phyloP scores from a whole-genome alignment of 2,888 invertebrate species.

The Eustalomyia histrio region DNA sequence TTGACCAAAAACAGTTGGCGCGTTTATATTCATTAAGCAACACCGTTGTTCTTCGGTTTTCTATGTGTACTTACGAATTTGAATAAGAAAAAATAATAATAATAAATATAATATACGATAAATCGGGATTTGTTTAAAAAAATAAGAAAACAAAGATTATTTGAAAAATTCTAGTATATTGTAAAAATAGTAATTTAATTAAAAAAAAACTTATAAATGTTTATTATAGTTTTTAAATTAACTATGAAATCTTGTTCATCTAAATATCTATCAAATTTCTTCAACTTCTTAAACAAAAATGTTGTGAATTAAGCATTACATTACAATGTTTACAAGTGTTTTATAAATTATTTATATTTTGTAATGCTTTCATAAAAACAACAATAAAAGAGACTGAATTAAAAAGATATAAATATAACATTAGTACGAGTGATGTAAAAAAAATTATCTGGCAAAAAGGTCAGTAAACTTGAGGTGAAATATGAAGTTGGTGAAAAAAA shows the following conservation, averaged over 20 bases:
- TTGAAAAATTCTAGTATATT: no score
- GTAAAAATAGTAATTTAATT: no score
- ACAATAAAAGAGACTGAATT: neutral
- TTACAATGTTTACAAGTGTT: neutral
- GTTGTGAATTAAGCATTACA: neutral
- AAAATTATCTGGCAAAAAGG: neutral
- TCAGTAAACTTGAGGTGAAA: neutral
- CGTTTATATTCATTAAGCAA: constrained; percentile 55
- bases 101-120: no score
- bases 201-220: neutral
- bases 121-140: neutral
- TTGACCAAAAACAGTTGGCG: constrained; percentile 59
- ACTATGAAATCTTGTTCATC: neutral
- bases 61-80: constrained; percentile 25
- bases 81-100: neutral
- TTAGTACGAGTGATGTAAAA: neutral
- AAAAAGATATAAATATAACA: neutral
- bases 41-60: constrained; percentile 23
- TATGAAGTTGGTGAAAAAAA: no score
- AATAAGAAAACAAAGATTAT: neutral
- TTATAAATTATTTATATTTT: neutral
- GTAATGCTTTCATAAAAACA: neutral
- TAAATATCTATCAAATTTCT: neutral
- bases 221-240: neutral
- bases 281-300: neutral